Evolutionary conservation across 2,888 invertebrate species (phyloP).

Genomic region (Aethes cnicana): DNA sequence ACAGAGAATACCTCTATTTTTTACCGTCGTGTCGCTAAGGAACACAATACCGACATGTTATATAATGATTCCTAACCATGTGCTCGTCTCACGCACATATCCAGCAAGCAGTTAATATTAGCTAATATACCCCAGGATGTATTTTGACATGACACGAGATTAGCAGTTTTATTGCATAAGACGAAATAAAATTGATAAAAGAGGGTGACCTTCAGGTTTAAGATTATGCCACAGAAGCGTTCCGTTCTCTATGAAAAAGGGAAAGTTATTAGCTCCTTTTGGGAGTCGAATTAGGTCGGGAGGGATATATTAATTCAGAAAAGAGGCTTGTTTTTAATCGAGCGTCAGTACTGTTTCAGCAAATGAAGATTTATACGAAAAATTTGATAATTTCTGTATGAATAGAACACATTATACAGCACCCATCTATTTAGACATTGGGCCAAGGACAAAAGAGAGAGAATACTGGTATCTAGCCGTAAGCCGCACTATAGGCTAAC

Average conservation of each 20-base stretch:
- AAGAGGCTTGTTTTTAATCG: slow-evolving; percentile 8
- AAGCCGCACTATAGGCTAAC: slow-evolving; percentile 43
- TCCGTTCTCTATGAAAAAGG: slow-evolving; percentile 65
- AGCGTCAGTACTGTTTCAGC: slow-evolving; percentile 5
- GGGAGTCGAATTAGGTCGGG: slow-evolving; percentile 49
- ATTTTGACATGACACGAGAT: slow-evolving; percentile 1
- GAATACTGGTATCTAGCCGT: slow-evolving; percentile 27
- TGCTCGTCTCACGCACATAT: not conserved
- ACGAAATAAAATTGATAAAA: slow-evolving; percentile 47
- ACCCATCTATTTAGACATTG: no score
- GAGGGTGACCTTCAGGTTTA: slow-evolving; percentile 46
- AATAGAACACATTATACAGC: no score
- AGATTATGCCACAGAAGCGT: slow-evolving; percentile 56
- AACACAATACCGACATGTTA: no score
- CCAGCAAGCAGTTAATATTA: not conserved
- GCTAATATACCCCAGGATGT: not conserved
- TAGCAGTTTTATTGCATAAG: slow-evolving; percentile 5
- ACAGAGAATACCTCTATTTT: no score
- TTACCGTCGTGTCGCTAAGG: no score
- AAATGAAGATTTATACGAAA: slow-evolving; percentile 25
- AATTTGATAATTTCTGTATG: slow-evolving; percentile 48
- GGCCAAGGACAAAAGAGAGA: no score
- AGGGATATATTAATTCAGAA: slow-evolving; percentile 15
- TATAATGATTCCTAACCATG: no score
- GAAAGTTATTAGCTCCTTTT: slow-evolving; percentile 65